These are phyloP conservation scores for Tanytarsus gracilentus DNA, from an alignment of 2,888 invertebrate species.

Conservation along the genomic window DNA sequence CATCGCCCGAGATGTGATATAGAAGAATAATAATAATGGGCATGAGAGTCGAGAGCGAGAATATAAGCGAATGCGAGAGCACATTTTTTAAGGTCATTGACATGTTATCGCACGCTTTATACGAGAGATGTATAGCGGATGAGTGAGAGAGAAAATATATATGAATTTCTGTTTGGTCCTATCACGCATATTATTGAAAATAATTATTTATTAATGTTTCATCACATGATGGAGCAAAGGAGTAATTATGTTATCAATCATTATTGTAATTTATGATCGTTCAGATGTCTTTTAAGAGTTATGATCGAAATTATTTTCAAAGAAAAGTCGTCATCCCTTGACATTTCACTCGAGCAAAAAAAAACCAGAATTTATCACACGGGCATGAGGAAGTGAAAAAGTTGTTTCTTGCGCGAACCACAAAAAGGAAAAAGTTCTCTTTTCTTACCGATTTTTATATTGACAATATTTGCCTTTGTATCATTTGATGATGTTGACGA, in stretches of 20 bases:
- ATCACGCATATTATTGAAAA: background rate
- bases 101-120: conserved; percentile 20
- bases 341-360: too few species aligned
- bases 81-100: conserved; percentile 22
- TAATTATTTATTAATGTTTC: background rate
- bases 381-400: conserved; percentile 5
- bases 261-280: background rate
- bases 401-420: background rate
- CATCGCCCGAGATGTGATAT: too few species aligned
- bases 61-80: background rate
- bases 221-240: background rate
- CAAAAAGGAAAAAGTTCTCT: background rate
- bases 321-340: too few species aligned
- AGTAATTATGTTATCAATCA: background rate
- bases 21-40: too few species aligned
- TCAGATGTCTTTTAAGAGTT: background rate
- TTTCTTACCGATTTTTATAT: conserved; percentile 30
- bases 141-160: background rate
- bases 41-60: background rate
- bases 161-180: background rate
- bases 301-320: too few species aligned
- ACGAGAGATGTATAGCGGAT: too few species aligned
- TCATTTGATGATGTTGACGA: conserved; percentile 15
- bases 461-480: conserved; percentile 11
- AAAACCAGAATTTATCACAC: background rate